phyloP scores from a whole-genome alignment of 2,888 invertebrate species.

The Panopea generosa region DNA sequence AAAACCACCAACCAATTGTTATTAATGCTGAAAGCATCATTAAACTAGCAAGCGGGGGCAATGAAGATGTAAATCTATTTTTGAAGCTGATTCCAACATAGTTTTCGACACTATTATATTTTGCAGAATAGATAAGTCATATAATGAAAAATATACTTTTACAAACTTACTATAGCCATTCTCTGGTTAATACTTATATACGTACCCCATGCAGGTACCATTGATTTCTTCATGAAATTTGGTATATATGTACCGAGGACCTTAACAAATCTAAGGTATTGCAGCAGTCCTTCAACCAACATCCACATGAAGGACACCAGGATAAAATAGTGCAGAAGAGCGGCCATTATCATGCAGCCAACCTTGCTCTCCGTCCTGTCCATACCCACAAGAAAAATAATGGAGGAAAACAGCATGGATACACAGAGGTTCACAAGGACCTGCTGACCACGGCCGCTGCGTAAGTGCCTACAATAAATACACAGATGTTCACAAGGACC shows the following conservation, averaged over 20 bases:
- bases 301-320: constrained; percentile 87
- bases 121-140: too few relatives aligned
- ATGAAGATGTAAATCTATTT: too few relatives aligned
- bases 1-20: too few relatives aligned
- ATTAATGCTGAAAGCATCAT: too few relatives aligned
- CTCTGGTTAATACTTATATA: constrained; percentile 89
- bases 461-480: too few relatives aligned
- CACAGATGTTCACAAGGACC: too few relatives aligned
- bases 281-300: constrained; percentile 89
- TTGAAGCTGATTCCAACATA: too few relatives aligned
- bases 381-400: constrained; percentile 84
- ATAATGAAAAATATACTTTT: too few relatives aligned
- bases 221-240: constrained; percentile 89
- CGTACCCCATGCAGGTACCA: constrained; percentile 83
- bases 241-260: constrained; percentile 87
- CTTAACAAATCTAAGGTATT: constrained; percentile 89
- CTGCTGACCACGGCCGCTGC: constrained; percentile 89
- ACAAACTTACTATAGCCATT: constrained; percentile 88
- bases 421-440: constrained; percentile 89
- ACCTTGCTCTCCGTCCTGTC: constrained; percentile 80
- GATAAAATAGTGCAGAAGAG: constrained; percentile 87
- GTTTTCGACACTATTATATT: too few relatives aligned
- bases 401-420: constrained; percentile 88
- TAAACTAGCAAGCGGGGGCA: too few relatives aligned
- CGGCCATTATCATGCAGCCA: constrained; percentile 88